A percentile compares a stretch with the other conserved stretches of the same genome.
Conservation (phyloP, 2,797 vertebrate genomes). For the Spinus olivaceus region DNA sequence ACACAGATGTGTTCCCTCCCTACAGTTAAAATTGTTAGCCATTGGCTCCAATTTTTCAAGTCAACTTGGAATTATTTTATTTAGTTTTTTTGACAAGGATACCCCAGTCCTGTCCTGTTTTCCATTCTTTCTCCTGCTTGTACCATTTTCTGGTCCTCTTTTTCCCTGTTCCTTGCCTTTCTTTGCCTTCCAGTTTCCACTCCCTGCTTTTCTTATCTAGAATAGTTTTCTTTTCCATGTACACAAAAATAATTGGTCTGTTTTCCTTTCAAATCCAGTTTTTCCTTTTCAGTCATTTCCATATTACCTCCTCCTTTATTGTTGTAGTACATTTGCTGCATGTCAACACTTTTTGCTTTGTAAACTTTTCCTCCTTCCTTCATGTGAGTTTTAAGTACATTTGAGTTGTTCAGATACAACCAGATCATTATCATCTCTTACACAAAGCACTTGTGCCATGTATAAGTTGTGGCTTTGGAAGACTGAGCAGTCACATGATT, state of each 20-base stretch:
- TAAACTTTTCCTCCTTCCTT: neutral
- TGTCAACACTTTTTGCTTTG: neutral
- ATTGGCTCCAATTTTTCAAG: neutral
- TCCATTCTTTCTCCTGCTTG: neutral
- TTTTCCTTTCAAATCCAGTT: neutral
- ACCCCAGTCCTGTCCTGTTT: neutral
- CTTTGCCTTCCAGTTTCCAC: neutral
- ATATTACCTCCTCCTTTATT: neutral
- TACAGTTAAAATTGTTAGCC: neutral
- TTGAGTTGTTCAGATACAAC: neutral
- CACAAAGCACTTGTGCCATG: neutral
- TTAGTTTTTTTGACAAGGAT: neutral
- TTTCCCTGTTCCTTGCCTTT: neutral
- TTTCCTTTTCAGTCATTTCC: neutral
- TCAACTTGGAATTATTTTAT: neutral
- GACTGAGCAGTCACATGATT: neutral
- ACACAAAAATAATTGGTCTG: neutral
- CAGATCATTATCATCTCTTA: neutral
- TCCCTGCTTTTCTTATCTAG: neutral
- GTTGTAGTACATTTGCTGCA: neutral
- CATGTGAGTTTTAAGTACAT: neutral
- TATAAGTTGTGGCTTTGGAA: neutral
- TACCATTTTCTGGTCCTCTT: neutral
- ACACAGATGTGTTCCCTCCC: neutral
- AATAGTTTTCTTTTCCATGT: neutral